Percentiles rank a stretch among this genome's conserved stretches.
Conservation (phyloP, 2,797 vertebrate genomes). For the Mastacembelus armatus region DNA sequence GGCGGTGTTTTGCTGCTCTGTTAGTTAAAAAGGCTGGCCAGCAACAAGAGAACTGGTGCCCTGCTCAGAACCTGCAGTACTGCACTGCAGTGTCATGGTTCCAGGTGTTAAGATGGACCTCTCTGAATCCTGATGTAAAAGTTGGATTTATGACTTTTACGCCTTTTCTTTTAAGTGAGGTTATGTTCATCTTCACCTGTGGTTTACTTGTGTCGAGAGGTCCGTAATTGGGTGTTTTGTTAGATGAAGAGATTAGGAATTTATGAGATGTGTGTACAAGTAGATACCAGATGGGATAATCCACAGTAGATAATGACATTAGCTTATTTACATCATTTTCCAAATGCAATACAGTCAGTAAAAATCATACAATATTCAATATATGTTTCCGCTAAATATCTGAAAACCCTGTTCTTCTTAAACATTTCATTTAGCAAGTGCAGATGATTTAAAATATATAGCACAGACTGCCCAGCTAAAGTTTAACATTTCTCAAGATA, state of each 20-base stretch:
- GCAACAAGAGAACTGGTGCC: conserved; percentile 39
- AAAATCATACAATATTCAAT: not conserved
- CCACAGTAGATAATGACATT: conserved; percentile 3
- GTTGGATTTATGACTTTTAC: conserved; percentile 1
- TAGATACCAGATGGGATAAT: conserved; percentile 1
- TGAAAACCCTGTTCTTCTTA: not conserved
- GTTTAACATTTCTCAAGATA: conserved; percentile 29
- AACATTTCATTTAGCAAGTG: not conserved
- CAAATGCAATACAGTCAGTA: not conserved
- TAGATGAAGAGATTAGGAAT: conserved; percentile 15
- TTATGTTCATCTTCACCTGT: conserved; percentile 1
- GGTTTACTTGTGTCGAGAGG: not conserved
- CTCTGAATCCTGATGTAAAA: conserved; percentile 16
- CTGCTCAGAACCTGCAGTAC: conserved; percentile 31
- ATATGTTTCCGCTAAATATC: not conserved
- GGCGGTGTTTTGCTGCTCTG: conserved; percentile 51
- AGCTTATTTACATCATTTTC: not conserved
- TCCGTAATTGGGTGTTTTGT: conserved; percentile 16
- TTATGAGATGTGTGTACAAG: conserved; percentile 13
- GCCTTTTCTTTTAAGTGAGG: not conserved
- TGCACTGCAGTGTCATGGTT: conserved; percentile 20
- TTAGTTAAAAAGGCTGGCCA: conserved; percentile 56
- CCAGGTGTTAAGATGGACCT: not conserved
- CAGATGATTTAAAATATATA: conserved; percentile 22
- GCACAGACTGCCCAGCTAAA: conserved; percentile 37